Percentiles rank a stretch among this genome's conserved stretches.
Evolutionary conservation across 2,797 vertebrate genomes (phyloP).

Genomic region (Enteromius treurensis): DNA sequence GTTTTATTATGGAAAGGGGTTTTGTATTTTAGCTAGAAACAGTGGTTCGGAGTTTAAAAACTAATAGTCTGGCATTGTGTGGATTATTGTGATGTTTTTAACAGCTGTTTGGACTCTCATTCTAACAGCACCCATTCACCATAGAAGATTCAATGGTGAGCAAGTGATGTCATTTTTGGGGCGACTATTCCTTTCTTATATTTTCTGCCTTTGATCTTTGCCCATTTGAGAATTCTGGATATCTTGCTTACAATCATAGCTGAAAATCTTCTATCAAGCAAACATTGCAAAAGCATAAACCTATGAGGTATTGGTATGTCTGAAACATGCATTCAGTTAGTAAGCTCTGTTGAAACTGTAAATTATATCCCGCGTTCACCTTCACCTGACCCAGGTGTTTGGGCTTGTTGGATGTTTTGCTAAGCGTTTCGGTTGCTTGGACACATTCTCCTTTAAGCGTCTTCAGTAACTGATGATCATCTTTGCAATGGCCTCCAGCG

Average conservation of each 20-base stretch:
- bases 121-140: background rate
- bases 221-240: background rate
- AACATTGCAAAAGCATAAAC: background rate
- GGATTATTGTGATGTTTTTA: background rate
- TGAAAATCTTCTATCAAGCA: background rate
- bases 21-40: background rate
- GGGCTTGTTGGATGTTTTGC: constrained; percentile 26
- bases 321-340: background rate
- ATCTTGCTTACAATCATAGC: background rate
- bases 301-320: background rate
- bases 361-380: background rate
- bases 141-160: background rate
- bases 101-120: background rate
- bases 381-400: background rate
- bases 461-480: background rate
- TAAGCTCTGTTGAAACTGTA: background rate
- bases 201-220: background rate
- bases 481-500: background rate
- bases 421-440: background rate
- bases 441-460: background rate
- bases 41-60: background rate
- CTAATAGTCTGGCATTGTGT: background rate
- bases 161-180: background rate
- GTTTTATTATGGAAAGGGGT: background rate
- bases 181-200: background rate